phyloP scores from a whole-genome alignment of 2,888 invertebrate genomes.

The Plebejus anna region DNA sequence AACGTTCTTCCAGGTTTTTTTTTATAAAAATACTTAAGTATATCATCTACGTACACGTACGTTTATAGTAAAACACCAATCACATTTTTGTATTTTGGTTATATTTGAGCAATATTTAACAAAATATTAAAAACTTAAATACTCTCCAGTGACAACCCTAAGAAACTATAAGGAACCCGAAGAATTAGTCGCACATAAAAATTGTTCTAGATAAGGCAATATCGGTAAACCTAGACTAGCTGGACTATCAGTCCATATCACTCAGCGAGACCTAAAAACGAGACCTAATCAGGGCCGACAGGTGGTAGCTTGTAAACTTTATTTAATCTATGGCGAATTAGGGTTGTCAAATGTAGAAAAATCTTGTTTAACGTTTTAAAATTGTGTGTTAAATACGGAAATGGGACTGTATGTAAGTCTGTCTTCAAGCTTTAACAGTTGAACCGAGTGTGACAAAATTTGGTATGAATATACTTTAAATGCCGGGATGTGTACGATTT shows the following conservation, averaged over 20 bases:
- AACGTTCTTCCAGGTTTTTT: background rate
- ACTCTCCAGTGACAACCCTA: background rate
- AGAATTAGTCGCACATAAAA: background rate
- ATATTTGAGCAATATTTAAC: background rate
- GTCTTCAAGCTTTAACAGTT: too few species aligned
- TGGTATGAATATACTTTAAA: background rate
- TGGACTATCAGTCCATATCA: slow-evolving; percentile 10
- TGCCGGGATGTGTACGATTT: background rate
- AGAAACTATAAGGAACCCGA: background rate
- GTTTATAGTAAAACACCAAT: too few species aligned
- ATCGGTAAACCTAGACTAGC: background rate
- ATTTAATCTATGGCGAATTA: background rate
- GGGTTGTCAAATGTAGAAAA: background rate
- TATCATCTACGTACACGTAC: too few species aligned
- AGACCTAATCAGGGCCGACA: slow-evolving; percentile 6
- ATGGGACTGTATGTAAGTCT: too few species aligned
- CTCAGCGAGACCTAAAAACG: slow-evolving; percentile 2
- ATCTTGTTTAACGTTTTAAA: background rate
- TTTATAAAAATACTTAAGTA: too few species aligned
- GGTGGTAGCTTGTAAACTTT: background rate
- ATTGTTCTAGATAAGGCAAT: background rate
- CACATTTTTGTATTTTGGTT: too few species aligned
- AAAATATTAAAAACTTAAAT: background rate
- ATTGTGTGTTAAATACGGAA: too few species aligned
- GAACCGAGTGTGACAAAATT: too few species aligned